Evolutionary conservation across 1,140 invertebrate genomes (phyloP).

Genomic region (Meteorus sp.): DNA sequence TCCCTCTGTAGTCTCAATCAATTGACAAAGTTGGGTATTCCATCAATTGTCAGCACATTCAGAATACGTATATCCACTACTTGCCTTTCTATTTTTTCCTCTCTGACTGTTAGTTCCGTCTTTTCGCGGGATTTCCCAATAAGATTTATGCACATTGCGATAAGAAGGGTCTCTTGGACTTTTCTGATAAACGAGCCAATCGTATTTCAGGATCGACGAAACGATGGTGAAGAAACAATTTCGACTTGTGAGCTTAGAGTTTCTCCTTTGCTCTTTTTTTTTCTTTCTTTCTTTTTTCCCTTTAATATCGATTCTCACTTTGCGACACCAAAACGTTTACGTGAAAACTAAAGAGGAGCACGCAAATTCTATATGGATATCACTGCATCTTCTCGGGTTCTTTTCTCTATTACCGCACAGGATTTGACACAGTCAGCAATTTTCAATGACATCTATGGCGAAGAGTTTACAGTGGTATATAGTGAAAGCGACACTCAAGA

Average conservation of each 20-base stretch:
- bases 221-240: not conserved
- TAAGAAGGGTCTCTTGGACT: not conserved
- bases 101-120: not conserved
- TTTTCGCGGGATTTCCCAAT: constrained; percentile 4
- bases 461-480: not conserved
- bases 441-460: not conserved
- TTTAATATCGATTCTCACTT: too few species aligned
- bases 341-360: too few species aligned
- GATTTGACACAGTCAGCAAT: not conserved
- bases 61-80: too few species aligned
- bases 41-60: too few species aligned
- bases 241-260: not conserved
- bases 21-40: too few species aligned
- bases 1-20: too few species aligned
- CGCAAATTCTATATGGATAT: too few species aligned
- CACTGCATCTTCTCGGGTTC: too few species aligned
- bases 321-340: too few species aligned
- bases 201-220: not conserved
- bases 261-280: too few species aligned
- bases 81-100: not conserved
- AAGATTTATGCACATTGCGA: constrained; percentile 2
- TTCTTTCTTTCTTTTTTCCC: too few species aligned
- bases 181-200: constrained; percentile 1
- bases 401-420: too few species aligned
- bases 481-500: not conserved